A percentile compares a stretch with the other conserved stretches of the same genome.
Evolutionary conservation across 2,797 vertebrate species (phyloP).

Genomic region (Caiman crocodilus): DNA sequence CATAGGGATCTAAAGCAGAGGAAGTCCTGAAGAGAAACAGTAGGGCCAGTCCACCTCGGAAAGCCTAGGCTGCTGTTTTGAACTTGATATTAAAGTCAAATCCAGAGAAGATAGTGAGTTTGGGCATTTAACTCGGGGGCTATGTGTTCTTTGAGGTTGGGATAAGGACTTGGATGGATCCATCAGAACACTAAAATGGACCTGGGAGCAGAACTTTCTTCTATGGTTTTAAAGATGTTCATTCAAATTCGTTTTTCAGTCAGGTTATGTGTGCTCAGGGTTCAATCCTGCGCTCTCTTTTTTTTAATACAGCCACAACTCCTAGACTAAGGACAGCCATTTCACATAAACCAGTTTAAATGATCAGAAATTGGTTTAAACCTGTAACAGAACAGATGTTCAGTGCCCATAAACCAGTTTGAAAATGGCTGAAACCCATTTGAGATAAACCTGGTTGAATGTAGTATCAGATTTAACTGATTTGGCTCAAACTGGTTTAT

Average conservation of each 20-base stretch:
- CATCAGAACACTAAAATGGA: neutral
- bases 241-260: neutral
- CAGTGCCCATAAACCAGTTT: no score
- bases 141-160: neutral
- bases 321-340: no score
- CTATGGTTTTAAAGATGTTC: neutral
- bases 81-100: neutral
- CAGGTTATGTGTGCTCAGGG: accelerated
- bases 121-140: no score
- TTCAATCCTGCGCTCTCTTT: neutral
- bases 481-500: no score
- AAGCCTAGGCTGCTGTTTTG: neutral
- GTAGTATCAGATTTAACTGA: no score
- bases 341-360: no score
- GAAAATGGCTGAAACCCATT: no score
- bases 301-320: neutral
- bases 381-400: no score
- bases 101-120: neutral
- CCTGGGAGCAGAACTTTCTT: neutral
- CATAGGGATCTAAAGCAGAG: neutral
- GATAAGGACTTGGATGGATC: neutral
- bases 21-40: neutral
- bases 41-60: neutral
- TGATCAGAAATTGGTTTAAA: no score
- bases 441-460: no score